Conservation (phyloP, 2,888 invertebrate genomes). For the Erebia palarica region DNA sequence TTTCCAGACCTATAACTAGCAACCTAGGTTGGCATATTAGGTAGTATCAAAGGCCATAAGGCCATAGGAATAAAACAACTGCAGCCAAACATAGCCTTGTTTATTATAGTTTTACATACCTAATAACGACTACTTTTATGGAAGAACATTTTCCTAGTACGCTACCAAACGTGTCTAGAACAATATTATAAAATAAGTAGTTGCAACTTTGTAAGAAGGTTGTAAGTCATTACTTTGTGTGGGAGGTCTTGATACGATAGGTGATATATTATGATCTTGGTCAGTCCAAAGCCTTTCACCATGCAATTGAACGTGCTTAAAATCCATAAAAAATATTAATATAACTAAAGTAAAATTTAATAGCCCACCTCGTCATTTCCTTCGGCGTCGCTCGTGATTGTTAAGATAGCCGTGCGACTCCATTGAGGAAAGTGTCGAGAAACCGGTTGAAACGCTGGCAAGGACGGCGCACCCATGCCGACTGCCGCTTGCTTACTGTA, state of each 20-base stretch:
- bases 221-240: no score
- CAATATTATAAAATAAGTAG: background rate
- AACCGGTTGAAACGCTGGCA: constrained; percentile 48
- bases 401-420: constrained; percentile 66
- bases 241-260: background rate
- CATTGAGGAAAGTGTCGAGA: constrained; percentile 66
- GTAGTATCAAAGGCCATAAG: constrained; percentile 6
- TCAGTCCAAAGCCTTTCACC: background rate
- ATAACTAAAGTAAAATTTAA: background rate
- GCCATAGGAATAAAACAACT: background rate
- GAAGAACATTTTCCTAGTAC: constrained; percentile 3
- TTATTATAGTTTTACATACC: constrained; percentile 2
- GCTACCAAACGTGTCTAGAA: constrained; percentile 6
- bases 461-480: constrained; percentile 59
- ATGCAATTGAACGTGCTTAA: background rate
- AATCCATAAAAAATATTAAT: background rate
- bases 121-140: constrained; percentile 8
- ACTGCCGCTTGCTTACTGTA: constrained; percentile 49
- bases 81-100: constrained; percentile 1
- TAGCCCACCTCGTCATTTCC: constrained; percentile 49
- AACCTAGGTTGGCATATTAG: background rate
- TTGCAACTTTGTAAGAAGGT: no score
- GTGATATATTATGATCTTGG: background rate
- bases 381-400: constrained; percentile 51
- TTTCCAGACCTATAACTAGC: background rate